Conservation (phyloP, 1,140 invertebrate genomes). For the Aphelenchoides fujianensis region DNA sequence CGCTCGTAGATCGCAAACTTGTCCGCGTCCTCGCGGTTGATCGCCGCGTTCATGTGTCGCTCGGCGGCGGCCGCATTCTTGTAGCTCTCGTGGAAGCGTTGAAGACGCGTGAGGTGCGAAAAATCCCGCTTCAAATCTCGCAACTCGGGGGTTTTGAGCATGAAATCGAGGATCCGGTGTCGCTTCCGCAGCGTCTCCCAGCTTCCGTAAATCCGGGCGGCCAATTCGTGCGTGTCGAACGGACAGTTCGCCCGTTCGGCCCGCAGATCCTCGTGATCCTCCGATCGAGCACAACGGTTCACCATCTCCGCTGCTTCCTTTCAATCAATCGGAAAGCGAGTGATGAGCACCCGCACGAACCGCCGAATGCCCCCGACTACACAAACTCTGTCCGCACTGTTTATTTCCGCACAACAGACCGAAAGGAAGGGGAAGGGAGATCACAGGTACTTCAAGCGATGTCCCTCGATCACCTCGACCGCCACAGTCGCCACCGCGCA, state of each 20-base stretch:
- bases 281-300: slow-evolving; percentile 24
- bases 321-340: no score
- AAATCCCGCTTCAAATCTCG: not conserved
- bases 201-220: slow-evolving; percentile 74
- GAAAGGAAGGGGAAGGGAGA: no score
- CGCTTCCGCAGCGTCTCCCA: slow-evolving; percentile 8
- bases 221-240: slow-evolving; percentile 70
- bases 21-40: not conserved
- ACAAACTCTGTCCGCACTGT: no score
- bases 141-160: slow-evolving; percentile 64
- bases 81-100: no score
- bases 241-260: slow-evolving; percentile 13
- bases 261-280: slow-evolving; percentile 39
- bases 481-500: slow-evolving; percentile 1
- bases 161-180: slow-evolving; percentile 64
- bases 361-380: no score
- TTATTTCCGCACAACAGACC: no score
- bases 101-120: no score
- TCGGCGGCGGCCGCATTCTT: not conserved
- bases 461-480: not conserved
- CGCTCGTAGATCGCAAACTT: not conserved
- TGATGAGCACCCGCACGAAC: no score
- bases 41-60: not conserved
- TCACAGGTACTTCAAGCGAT: not conserved
- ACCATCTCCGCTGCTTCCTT: no score